Percentiles rank a stretch among this genome's conserved stretches.
Evolutionary conservation across 2,113 vertebrate genomes (phyloP).

Genomic region (Archilochus colubris): DNA sequence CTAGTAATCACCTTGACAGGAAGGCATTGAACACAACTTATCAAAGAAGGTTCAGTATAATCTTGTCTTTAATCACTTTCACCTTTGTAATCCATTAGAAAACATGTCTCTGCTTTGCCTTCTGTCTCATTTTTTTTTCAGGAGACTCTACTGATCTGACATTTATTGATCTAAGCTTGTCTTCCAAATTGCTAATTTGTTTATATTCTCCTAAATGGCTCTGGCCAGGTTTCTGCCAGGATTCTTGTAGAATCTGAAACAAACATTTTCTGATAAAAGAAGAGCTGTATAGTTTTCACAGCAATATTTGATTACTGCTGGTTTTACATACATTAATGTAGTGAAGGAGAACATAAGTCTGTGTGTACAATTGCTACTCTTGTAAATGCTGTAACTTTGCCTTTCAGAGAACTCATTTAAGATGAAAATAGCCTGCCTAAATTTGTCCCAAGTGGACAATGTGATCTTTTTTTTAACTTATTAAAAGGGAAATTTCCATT

Average conservation of each 20-base stretch:
- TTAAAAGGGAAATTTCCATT: background rate
- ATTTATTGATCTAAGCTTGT: constrained; percentile 32
- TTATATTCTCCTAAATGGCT: constrained; percentile 3
- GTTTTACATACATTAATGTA: background rate
- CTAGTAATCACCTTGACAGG: background rate
- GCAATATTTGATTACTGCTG: background rate
- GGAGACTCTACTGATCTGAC: constrained; percentile 1
- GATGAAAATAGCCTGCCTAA: background rate
- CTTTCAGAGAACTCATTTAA: background rate
- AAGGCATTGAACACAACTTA: background rate
- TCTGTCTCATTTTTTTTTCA: background rate
- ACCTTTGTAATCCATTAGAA: background rate
- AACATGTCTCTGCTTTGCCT: background rate
- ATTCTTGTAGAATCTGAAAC: background rate
- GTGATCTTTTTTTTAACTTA: background rate
- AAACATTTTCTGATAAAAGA: background rate
- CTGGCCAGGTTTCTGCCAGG: background rate
- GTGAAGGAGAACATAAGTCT: background rate
- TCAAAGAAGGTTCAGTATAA: background rate
- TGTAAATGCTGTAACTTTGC: background rate
- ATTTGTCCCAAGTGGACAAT: background rate
- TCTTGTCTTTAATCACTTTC: constrained; percentile 28
- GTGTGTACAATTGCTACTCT: background rate
- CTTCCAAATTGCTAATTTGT: constrained; percentile 30
- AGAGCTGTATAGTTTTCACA: background rate